Conservation (phyloP, 2,797 vertebrate species). For the Clangula hyemalis region DNA sequence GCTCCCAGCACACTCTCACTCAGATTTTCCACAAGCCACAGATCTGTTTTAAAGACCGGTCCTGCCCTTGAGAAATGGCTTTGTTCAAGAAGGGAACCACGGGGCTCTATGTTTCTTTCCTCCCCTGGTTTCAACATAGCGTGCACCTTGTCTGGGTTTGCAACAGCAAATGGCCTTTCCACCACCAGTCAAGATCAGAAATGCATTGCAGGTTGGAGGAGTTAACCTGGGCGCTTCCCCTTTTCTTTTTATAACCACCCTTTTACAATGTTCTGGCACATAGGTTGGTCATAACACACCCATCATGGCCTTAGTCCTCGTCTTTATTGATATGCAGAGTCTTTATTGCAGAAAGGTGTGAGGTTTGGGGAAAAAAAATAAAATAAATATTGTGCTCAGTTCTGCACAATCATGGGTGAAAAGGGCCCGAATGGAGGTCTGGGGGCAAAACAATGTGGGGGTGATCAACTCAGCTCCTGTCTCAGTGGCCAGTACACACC, state of each 20-base stretch:
- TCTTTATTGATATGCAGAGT: neutral
- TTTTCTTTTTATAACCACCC: neutral
- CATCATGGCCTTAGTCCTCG: neutral
- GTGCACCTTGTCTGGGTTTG: neutral
- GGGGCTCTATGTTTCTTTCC: neutral
- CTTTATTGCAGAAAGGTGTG: neutral
- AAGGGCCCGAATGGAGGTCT: neutral
- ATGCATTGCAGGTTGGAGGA: neutral
- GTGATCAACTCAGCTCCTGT: neutral
- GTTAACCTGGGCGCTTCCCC: neutral
- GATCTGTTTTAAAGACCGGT: neutral
- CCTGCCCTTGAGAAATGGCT: neutral
- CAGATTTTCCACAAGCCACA: neutral
- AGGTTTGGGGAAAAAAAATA: neutral
- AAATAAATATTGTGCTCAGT: neutral
- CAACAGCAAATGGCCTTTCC: neutral
- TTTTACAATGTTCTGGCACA: neutral
- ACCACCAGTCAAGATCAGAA: neutral
- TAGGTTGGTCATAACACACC: fast-evolving
- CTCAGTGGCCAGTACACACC: fast-evolving
- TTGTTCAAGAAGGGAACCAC: neutral
- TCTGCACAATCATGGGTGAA: neutral
- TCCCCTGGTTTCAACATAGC: neutral
- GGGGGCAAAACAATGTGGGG: neutral
- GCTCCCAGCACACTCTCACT: neutral